Conservation (phyloP, 1,140 invertebrate genomes). For the Drosophila pectinifera region DNA sequence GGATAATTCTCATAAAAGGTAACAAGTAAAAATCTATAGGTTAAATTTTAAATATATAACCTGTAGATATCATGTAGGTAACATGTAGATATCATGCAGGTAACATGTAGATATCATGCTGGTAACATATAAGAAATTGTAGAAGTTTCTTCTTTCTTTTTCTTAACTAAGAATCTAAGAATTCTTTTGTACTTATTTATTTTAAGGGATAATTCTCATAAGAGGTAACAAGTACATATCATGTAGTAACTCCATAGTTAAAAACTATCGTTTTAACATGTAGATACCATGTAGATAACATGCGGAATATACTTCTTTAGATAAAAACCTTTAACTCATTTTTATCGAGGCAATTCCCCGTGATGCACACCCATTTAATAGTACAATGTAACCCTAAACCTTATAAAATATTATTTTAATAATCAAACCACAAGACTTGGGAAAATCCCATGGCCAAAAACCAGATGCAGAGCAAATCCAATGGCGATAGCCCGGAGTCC, state of each 20-base stretch:
- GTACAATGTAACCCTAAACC: not conserved
- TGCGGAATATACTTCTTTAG: too few species aligned
- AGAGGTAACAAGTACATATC: too few species aligned
- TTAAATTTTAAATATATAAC: too few species aligned
- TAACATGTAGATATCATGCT: not conserved
- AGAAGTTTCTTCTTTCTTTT: too few species aligned
- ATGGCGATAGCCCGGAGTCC: slow-evolving; percentile 2
- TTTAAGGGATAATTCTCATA: too few species aligned
- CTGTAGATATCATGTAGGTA: not conserved
- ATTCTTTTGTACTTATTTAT: too few species aligned
- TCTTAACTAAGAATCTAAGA: too few species aligned
- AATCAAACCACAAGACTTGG: slow-evolving; percentile 6
- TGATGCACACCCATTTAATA: not conserved
- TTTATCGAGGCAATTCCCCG: too few species aligned
- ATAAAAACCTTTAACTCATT: too few species aligned
- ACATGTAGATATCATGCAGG: not conserved
- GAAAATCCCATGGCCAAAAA: not conserved
- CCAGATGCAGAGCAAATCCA: slow-evolving; percentile 7
- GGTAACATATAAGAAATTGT: too few species aligned
- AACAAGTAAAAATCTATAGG: too few species aligned
- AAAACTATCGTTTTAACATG: not conserved
- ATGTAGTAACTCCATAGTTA: not conserved
- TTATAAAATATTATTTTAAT: slow-evolving; percentile 1
- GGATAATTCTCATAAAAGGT: too few species aligned
- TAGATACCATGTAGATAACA: not conserved